These are phyloP conservation scores for Drosophila ohnishii DNA, from an alignment of 1,140 invertebrate species.

Conservation along the genomic window DNA sequence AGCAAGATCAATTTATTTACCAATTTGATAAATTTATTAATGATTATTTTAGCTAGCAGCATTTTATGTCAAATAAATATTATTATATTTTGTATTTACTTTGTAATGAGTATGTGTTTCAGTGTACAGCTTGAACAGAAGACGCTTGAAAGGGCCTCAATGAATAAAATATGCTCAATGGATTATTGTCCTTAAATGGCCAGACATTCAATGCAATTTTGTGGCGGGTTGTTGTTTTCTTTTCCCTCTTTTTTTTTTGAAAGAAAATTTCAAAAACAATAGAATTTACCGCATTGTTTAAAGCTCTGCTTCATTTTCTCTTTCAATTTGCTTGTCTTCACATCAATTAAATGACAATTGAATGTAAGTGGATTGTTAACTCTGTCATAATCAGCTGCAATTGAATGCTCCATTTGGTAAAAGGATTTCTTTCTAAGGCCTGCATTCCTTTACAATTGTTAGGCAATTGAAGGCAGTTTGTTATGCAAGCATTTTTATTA, in stretches of 20 bases:
- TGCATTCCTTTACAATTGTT: neutral
- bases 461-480: neutral
- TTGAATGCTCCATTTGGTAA: slow-evolving; percentile 6
- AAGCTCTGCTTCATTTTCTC: slow-evolving; percentile 15
- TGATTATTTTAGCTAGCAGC: neutral
- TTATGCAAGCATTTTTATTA: neutral
- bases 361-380: slow-evolving; percentile 13
- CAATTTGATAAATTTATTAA: no score
- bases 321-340: slow-evolving; percentile 15
- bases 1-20: neutral
- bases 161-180: slow-evolving; percentile 32
- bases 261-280: slow-evolving; percentile 13
- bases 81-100: neutral
- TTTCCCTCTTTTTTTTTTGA: neutral
- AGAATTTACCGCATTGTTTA: slow-evolving; percentile 19
- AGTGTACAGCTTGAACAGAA: neutral
- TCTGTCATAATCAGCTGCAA: slow-evolving; percentile 11
- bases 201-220: slow-evolving; percentile 23
- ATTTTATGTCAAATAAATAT: neutral
- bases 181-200: slow-evolving; percentile 18
- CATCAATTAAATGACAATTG: slow-evolving; percentile 25
- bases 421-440: neutral
- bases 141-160: slow-evolving; percentile 5
- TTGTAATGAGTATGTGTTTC: neutral
- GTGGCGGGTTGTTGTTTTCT: neutral